These are phyloP conservation scores for Pararge aegeria DNA, from an alignment of 1,140 invertebrate species.

Conservation along the genomic window DNA sequence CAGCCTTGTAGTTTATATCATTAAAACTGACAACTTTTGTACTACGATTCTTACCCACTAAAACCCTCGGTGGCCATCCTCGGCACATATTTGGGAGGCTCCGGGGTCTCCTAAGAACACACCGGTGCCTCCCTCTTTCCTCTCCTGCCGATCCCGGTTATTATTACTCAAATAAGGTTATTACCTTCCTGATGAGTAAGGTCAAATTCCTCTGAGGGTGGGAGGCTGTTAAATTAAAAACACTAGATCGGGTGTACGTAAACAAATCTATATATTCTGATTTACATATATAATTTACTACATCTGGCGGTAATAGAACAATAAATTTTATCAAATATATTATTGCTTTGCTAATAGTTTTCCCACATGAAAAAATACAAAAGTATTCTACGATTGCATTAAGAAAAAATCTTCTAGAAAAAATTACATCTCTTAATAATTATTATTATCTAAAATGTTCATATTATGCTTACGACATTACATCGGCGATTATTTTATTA, in stretches of 20 bases:
- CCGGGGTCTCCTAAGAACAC: no score
- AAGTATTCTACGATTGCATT: conserved; percentile 69
- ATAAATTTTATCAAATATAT: conserved; percentile 75
- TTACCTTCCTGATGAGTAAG: no score
- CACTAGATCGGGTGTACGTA: conserved; percentile 60
- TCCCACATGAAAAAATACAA: conserved; percentile 73
- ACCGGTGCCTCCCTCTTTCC: no score
- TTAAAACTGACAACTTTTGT: no score
- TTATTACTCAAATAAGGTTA: no score
- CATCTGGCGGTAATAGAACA: conserved; percentile 51
- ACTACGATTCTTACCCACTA: no score
- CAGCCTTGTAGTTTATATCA: no score
- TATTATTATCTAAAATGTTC: conserved; percentile 49
- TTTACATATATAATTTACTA: conserved; percentile 66
- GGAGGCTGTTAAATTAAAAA: conserved; percentile 45
- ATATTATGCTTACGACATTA: conserved; percentile 72
- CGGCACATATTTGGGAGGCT: no score
- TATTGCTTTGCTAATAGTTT: conserved; percentile 65
- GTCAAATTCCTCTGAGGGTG: no score
- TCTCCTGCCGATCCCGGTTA: no score
- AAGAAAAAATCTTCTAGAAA: conserved; percentile 71
- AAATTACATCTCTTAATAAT: conserved; percentile 64
- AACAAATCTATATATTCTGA: conserved; percentile 74
- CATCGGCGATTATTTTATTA: conserved; percentile 33
- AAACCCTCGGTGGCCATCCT: no score